Base-by-base conservation (phyloP, 2,888 invertebrate genomes). In the Cosmorhoe ocellata region DNA sequence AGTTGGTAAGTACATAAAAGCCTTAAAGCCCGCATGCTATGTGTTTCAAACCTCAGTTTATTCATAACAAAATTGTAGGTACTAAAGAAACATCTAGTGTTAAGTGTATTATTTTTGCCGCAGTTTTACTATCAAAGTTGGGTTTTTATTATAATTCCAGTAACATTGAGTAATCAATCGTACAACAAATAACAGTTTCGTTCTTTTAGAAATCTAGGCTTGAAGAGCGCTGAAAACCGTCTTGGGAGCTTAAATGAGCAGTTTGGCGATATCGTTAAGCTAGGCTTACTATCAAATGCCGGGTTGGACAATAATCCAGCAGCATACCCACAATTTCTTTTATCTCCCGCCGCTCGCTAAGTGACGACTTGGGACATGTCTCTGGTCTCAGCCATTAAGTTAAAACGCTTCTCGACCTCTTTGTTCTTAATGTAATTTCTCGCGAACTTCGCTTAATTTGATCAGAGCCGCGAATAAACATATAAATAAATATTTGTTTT, bases 401-500 rank as follows among this genome's bases (percentile, higher is more conserved):
- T 74, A 71, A 74, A 80, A 72, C 68, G 74, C 68, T 74, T 70
- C 66, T 70, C 69, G 62, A 66, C 71, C 71, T 71, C 71, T 74
- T 69, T 67, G 61, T 71, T 70, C 74, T 68, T 80, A 78, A 80
- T 79, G 75, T 76, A 74, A 81, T 80, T 76, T 75, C 72, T 66
- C 63, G 59, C 67, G 67, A 80, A 79, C 72, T 78, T 74, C 66
- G 64, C 69, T 65, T 78, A 79, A 80, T 76, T 78, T 71, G 71
- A 76, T 78, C 71, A 76, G 66, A 66, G 65, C 69, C 59, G 59
- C 40, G 51, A 71, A 76, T 72, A 76, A 76, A 77, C 74, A 77
- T 41, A 48, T 61, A 44, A 49, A 56, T 56, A 51, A 51, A 51
- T 49, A 49, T 50, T 46, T 41, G 43, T 42, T 46, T 40, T 47